These are phyloP conservation scores for Marmota flaviventris DNA, from an alignment of 2,113 vertebrate genomes.

Conservation along the genomic window DNA sequence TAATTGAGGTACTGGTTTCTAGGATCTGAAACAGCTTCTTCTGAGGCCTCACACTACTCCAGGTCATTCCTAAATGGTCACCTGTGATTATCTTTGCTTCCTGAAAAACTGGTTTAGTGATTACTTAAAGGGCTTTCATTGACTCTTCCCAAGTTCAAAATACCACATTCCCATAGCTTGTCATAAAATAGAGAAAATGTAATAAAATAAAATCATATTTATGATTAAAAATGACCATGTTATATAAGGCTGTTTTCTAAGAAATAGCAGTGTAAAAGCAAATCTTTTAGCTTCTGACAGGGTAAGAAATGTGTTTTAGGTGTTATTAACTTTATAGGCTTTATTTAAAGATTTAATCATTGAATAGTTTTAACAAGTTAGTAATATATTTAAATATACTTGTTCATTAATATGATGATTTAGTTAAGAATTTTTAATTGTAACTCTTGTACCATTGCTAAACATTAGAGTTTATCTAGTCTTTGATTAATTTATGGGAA, in stretches of 20 bases:
- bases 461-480: slow-evolving; percentile 43
- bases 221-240: slow-evolving; percentile 70
- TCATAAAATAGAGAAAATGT: slow-evolving; percentile 71
- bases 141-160: slow-evolving; percentile 54
- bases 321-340: neutral
- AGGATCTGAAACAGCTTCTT: slow-evolving; percentile 33
- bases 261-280: slow-evolving; percentile 66
- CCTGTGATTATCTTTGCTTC: slow-evolving; percentile 29
- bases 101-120: slow-evolving; percentile 53
- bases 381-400: slow-evolving; percentile 48
- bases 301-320: slow-evolving; percentile 51
- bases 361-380: slow-evolving; percentile 51
- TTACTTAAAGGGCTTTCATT: neutral
- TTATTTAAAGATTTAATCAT: slow-evolving; percentile 51
- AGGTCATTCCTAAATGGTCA: neutral
- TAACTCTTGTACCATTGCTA: slow-evolving; percentile 10
- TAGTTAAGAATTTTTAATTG: slow-evolving; percentile 57
- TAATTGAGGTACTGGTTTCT: neutral
- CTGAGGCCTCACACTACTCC: neutral
- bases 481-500: slow-evolving; percentile 54
- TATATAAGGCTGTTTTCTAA: slow-evolving; percentile 58
- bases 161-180: slow-evolving; percentile 53
- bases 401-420: slow-evolving; percentile 42
- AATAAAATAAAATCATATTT: slow-evolving; percentile 74
- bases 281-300: slow-evolving; percentile 66